phyloP scores from a whole-genome alignment of 2,113 vertebrate species.

The Perca flavescens region DNA sequence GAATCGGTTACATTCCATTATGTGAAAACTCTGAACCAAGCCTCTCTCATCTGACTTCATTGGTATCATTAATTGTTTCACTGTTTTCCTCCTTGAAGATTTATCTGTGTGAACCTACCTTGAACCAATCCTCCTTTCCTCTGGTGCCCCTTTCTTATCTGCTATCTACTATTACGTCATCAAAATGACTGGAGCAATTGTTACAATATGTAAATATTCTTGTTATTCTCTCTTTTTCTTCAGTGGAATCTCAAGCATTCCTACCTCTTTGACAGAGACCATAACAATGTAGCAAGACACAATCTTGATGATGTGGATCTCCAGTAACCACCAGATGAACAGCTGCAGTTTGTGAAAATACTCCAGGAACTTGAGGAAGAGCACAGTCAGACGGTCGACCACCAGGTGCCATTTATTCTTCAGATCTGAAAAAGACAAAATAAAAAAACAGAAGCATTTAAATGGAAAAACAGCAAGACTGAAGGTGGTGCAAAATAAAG shows the following conservation, averaged over 20 bases:
- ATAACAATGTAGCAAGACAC: slow-evolving; percentile 95
- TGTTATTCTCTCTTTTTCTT: too few relatives aligned
- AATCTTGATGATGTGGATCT: slow-evolving; percentile 97
- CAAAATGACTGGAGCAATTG: too few relatives aligned
- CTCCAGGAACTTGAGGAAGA: slow-evolving; percentile 97
- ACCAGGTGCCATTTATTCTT: slow-evolving; percentile 98
- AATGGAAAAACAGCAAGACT: slow-evolving; percentile 15
- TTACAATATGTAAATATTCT: too few relatives aligned
- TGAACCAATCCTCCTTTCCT: too few relatives aligned
- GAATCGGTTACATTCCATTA: too few relatives aligned
- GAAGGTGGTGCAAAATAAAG: slow-evolving; percentile 25
- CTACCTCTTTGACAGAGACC: slow-evolving; percentile 93
- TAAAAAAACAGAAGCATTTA: slow-evolving; percentile 16
- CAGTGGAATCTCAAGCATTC: neutral
- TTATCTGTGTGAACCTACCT: too few relatives aligned
- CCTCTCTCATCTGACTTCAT: too few relatives aligned
- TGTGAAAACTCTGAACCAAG: too few relatives aligned
- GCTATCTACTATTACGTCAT: too few relatives aligned
- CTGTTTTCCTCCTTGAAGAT: too few relatives aligned
- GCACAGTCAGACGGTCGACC: slow-evolving; percentile 95
- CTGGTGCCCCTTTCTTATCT: too few relatives aligned
- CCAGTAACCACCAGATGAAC: slow-evolving; percentile 97
- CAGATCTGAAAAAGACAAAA: slow-evolving; percentile 83
- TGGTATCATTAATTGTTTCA: too few relatives aligned
- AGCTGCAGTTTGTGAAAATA: slow-evolving; percentile 97